Evolutionary conservation across 2,113 vertebrate species (phyloP).

Genomic region (Ctenomys sociabilis): DNA sequence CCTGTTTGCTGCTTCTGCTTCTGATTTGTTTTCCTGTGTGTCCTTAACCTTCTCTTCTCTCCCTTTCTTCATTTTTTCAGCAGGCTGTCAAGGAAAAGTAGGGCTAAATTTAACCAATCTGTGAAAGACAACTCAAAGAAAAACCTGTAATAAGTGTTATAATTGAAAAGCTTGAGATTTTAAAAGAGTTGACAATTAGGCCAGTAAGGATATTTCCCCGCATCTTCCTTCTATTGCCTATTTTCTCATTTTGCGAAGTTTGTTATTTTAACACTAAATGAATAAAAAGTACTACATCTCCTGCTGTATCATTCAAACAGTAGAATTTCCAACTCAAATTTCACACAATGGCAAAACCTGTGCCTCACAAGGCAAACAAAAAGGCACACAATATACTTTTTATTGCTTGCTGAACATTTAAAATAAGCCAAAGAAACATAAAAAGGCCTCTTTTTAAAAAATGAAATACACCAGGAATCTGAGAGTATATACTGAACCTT

Average conservation of each 20-base stretch:
- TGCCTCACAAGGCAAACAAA: conserved; percentile 32
- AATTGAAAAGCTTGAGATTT: not conserved
- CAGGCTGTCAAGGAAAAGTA: conserved; percentile 84
- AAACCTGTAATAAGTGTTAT: not conserved
- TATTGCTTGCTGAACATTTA: not conserved
- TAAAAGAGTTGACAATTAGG: not conserved
- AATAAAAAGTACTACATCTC: conserved; percentile 13
- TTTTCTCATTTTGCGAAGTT: conserved; percentile 28
- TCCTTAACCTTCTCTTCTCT: conserved; percentile 81
- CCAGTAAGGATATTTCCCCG: not conserved
- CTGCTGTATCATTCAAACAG: conserved; percentile 28
- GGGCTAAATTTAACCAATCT: not conserved
- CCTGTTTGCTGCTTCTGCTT: conserved; percentile 83
- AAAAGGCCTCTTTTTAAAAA: not conserved
- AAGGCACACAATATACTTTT: not conserved
- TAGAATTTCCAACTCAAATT: conserved; percentile 30
- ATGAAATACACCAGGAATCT: not conserved
- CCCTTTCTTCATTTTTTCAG: conserved; percentile 89
- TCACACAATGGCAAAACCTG: conserved; percentile 5
- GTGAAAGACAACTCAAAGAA: conserved; percentile 16
- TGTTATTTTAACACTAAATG: conserved; percentile 1
- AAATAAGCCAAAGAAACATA: conserved; percentile 17
- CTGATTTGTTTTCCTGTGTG: conserved; percentile 81
- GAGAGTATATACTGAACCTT: not conserved
- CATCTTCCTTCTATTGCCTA: not conserved